A percentile compares a stretch with the other conserved stretches of the same genome.
These are phyloP conservation scores for Leptoteleia sp. DNA, from an alignment of 1,140 invertebrate genomes.

Conservation along the genomic window DNA sequence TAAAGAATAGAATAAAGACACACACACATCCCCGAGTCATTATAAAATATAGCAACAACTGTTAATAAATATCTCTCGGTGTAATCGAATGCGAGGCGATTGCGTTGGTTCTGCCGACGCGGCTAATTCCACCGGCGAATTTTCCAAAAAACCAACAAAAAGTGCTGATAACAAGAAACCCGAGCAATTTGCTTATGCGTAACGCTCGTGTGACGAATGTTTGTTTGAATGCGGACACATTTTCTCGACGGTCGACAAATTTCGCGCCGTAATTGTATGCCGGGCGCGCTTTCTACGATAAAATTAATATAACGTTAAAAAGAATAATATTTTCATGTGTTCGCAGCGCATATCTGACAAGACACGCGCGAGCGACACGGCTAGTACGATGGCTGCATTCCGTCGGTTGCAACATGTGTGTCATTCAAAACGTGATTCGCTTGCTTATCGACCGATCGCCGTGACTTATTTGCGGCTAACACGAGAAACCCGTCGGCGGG, in stretches of 20 bases:
- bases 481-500: conserved; percentile 65
- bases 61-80: too few species aligned
- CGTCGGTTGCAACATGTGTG: conserved; percentile 79
- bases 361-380: conserved; percentile 70
- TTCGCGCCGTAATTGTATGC: conserved; percentile 38
- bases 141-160: conserved; percentile 42
- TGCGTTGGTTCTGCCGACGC: not conserved
- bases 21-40: too few species aligned
- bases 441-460: conserved; percentile 77
- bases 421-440: conserved; percentile 80
- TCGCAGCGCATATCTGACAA: conserved; percentile 68
- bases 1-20: too few species aligned
- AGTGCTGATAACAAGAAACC: conserved; percentile 23
- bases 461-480: conserved; percentile 76
- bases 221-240: conserved; percentile 4
- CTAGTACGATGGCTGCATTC: conserved; percentile 77
- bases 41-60: too few species aligned
- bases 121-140: not conserved
- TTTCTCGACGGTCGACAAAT: conserved; percentile 40
- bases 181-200: conserved; percentile 40
- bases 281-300: conserved; percentile 46
- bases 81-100: too few species aligned
- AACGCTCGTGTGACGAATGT: conserved; percentile 13
- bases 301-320: conserved; percentile 45
- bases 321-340: conserved; percentile 62